Conservation (phyloP, 2,888 invertebrate genomes). For the Polyploca ridens region DNA sequence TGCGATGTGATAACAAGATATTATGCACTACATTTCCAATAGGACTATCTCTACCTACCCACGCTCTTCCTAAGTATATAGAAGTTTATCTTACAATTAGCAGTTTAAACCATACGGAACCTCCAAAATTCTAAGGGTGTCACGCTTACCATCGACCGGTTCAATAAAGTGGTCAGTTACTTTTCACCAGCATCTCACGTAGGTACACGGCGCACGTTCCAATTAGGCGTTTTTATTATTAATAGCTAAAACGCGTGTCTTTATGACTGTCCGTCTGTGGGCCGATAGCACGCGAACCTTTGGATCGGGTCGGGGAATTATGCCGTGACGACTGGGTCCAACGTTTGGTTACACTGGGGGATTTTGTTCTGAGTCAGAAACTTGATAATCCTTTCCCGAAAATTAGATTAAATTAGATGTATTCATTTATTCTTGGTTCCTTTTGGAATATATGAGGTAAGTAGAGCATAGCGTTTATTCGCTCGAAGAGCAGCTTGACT, state of each 20-base stretch:
- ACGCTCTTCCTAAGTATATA: too few relatives aligned
- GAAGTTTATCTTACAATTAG: too few relatives aligned
- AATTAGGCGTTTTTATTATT: conserved; percentile 75
- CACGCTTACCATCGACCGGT: conserved; percentile 31
- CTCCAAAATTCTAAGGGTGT: conserved; percentile 10
- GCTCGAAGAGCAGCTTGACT: too few relatives aligned
- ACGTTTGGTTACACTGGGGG: neutral
- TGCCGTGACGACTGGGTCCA: conserved; percentile 53
- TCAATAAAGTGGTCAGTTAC: conserved; percentile 60
- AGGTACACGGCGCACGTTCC: conserved; percentile 68
- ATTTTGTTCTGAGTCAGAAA: neutral
- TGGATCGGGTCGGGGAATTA: conserved; percentile 57
- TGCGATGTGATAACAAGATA: too few relatives aligned
- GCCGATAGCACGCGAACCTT: conserved; percentile 70
- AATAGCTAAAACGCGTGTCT: conserved; percentile 76
- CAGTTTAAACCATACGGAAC: conserved; percentile 22
- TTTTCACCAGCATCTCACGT: conserved; percentile 39
- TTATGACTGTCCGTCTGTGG: conserved; percentile 66
- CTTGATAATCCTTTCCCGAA: neutral
- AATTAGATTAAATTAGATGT: neutral
- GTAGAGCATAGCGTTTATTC: too few relatives aligned
- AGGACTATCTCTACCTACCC: too few relatives aligned
- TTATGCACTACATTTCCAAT: too few relatives aligned
- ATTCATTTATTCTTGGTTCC: too few relatives aligned
- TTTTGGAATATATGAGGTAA: too few relatives aligned